A percentile compares a stretch with the other conserved stretches of the same genome.
Conservation (phyloP, 2,888 invertebrate genomes). For the Troides helena region DNA sequence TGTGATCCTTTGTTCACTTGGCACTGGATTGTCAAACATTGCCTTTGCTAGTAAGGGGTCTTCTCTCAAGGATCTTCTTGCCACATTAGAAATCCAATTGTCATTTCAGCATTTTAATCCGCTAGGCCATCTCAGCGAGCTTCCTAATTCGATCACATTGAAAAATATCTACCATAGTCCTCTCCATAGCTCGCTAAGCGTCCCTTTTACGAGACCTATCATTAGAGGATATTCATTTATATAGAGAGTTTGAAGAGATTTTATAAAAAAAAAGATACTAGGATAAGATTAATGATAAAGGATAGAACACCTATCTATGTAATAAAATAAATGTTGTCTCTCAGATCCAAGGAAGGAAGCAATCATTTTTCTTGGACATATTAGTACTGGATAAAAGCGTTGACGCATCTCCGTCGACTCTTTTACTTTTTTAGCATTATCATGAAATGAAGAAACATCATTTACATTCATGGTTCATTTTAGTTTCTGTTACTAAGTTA, state of each 20-base stretch:
- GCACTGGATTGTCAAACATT: too few relatives aligned
- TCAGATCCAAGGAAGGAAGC: constrained; percentile 6
- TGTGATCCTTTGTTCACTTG: too few relatives aligned
- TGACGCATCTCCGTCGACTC: background rate
- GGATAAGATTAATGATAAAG: background rate
- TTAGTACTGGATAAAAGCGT: background rate
- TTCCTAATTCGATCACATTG: too few relatives aligned
- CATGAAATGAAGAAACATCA: background rate
- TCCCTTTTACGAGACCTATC: too few relatives aligned
- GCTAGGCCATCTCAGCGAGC: too few relatives aligned
- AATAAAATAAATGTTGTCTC: constrained; percentile 12
- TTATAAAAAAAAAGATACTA: constrained; percentile 1
- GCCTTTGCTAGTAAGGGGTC: too few relatives aligned
- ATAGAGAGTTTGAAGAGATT: background rate
- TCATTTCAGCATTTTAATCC: too few relatives aligned
- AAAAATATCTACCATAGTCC: too few relatives aligned
- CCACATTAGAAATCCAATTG: too few relatives aligned
- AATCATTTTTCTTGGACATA: constrained; percentile 17
- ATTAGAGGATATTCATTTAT: too few relatives aligned
- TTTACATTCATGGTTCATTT: background rate
- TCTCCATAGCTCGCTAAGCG: too few relatives aligned
- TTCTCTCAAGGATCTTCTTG: too few relatives aligned
- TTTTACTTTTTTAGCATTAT: background rate
- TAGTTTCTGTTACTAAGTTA: background rate
- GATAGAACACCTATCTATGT: constrained; percentile 5